Conservation (phyloP, 2,888 invertebrate species). For the Drosophila neonasuta region DNA sequence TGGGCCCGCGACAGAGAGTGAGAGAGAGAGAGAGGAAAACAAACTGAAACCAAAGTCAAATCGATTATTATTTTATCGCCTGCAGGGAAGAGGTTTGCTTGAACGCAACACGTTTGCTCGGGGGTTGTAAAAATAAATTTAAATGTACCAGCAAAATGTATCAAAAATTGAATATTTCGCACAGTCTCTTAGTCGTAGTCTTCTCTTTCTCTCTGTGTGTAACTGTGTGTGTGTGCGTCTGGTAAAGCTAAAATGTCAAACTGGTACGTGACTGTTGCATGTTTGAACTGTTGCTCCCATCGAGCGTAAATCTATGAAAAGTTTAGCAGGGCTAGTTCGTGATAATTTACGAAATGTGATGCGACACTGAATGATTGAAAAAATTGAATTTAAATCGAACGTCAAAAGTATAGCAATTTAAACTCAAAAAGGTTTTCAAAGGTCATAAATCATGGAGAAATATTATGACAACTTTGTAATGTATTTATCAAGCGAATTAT, state of each 20-base stretch:
- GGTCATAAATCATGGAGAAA: not conserved
- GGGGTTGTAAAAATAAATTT: constrained; percentile 66
- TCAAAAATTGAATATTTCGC: constrained; percentile 65
- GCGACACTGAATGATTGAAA: not conserved
- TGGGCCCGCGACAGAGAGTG: constrained; percentile 20
- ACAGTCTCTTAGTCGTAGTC: constrained; percentile 14
- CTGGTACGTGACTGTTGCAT: constrained; percentile 63
- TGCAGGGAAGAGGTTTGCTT: constrained; percentile 35
- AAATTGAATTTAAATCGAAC: not conserved
- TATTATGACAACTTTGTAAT: too few relatives aligned
- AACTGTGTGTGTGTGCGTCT: not conserved
- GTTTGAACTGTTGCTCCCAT: constrained; percentile 43
- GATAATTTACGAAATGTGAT: constrained; percentile 26
- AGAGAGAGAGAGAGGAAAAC: constrained; percentile 1
- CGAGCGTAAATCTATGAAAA: constrained; percentile 24
- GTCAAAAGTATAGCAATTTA: not conserved
- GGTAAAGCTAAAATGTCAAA: constrained; percentile 39
- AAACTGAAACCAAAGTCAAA: constrained; percentile 72
- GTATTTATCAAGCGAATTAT: too few relatives aligned
- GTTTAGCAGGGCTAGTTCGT: constrained; percentile 15
- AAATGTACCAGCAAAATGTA: constrained; percentile 64
- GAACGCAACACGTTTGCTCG: constrained; percentile 41
- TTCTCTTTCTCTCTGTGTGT: not conserved
- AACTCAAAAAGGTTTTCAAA: not conserved
- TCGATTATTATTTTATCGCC: constrained; percentile 77